Evolutionary conservation across 2,797 vertebrate genomes (phyloP).

Genomic region (Esox masquinongy): DNA sequence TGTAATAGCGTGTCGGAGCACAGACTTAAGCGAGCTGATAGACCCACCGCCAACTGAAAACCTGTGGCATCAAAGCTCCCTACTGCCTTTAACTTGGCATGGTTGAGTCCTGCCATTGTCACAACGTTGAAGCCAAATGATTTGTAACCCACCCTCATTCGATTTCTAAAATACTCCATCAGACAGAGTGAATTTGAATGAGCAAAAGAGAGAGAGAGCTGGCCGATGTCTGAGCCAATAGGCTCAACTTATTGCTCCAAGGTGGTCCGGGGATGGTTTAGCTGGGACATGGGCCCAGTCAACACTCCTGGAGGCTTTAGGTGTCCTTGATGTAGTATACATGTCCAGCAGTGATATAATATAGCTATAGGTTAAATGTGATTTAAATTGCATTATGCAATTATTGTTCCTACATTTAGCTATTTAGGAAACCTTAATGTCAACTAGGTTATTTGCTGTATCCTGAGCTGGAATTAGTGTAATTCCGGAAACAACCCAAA

Average conservation of each 20-base stretch:
- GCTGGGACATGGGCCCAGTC: constrained; percentile 19
- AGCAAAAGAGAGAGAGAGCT: constrained; percentile 8
- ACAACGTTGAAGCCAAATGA: constrained; percentile 47
- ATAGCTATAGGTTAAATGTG: neutral
- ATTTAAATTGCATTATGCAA: neutral
- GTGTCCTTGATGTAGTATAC: neutral
- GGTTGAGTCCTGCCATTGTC: constrained; percentile 36
- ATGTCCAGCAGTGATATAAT: neutral
- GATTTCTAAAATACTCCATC: constrained; percentile 28
- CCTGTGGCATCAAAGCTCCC: constrained; percentile 56
- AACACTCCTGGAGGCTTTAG: neutral
- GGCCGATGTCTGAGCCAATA: constrained; percentile 41
- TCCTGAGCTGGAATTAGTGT: neutral
- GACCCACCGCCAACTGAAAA: constrained; percentile 56
- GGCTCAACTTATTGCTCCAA: constrained; percentile 40
- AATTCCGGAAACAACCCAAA: neutral
- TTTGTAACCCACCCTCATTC: constrained; percentile 44
- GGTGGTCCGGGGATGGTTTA: constrained; percentile 51
- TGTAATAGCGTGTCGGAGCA: constrained; percentile 68
- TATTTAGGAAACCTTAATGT: neutral
- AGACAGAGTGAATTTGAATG: constrained; percentile 47
- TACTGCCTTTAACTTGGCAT: constrained; percentile 42
- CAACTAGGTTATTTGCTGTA: neutral
- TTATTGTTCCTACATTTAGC: neutral
- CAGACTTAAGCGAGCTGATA: constrained; percentile 42